A percentile compares a stretch with the other conserved stretches of the same genome.
phyloP scores from a whole-genome alignment of 2,797 vertebrate genomes.

The Melanotaenia maccullochi region DNA sequence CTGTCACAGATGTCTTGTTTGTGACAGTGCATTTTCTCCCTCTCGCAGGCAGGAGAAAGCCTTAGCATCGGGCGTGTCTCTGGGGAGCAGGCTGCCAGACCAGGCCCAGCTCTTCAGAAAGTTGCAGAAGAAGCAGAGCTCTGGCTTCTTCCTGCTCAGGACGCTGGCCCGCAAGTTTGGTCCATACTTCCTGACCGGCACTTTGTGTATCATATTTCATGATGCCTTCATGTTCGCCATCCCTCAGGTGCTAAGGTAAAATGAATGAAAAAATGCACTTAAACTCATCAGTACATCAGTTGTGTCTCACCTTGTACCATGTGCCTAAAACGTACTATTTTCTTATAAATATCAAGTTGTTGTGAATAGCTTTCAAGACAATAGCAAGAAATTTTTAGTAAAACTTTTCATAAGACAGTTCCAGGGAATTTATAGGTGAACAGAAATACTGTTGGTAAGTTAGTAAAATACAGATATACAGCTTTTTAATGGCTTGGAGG shows the following conservation, averaged over 20 bases:
- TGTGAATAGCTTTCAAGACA: neutral
- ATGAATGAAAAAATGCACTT: constrained; percentile 11
- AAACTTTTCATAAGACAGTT: constrained; percentile 6
- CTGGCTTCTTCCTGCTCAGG: constrained; percentile 84
- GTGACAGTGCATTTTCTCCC: constrained; percentile 36
- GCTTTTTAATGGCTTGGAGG: constrained; percentile 33
- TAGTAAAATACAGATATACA: constrained; percentile 45
- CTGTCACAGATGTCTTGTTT: constrained; percentile 56
- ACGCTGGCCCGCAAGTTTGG: constrained; percentile 87
- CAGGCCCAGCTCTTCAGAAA: constrained; percentile 88
- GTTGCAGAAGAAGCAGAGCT: constrained; percentile 81
- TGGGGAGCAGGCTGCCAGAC: constrained; percentile 80
- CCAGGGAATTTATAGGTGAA: constrained; percentile 46
- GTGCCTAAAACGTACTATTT: neutral
- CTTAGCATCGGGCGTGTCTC: constrained; percentile 69
- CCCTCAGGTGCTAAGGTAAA: constrained; percentile 92
- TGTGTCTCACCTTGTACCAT: neutral
- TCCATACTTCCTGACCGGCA: constrained; percentile 88
- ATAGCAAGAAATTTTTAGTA: constrained; percentile 13
- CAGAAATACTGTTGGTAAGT: constrained; percentile 37
- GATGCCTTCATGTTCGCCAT: constrained; percentile 92
- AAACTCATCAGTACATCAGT: neutral
- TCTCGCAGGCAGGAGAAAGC: constrained; percentile 81
- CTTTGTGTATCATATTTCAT: constrained; percentile 86
- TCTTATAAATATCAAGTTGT: neutral